Evolutionary conservation across 2,113 vertebrate genomes (phyloP).

Genomic region (Triplophysa rosa): DNA sequence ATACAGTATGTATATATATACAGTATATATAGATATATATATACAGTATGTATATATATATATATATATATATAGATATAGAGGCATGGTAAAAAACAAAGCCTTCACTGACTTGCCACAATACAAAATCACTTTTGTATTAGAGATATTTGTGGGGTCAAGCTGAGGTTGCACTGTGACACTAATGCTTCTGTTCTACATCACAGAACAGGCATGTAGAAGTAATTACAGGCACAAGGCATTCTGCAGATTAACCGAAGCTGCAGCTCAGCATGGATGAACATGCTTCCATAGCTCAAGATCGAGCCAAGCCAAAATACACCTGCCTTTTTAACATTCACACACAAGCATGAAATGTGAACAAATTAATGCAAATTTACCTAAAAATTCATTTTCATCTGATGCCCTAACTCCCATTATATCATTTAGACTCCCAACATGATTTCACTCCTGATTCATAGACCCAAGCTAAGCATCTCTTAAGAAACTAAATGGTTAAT

Average conservation of each 20-base stretch:
- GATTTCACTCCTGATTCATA: not conserved
- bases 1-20: no score
- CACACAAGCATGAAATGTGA: not conserved
- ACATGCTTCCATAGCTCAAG: not conserved
- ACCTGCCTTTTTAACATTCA: not conserved
- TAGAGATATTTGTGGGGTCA: slow-evolving; percentile 29
- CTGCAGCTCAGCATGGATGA: not conserved
- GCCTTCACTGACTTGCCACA: not conserved
- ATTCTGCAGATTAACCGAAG: slow-evolving; percentile 45
- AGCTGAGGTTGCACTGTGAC: slow-evolving; percentile 44
- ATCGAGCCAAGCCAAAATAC: not conserved
- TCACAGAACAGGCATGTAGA: slow-evolving; percentile 31
- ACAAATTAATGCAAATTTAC: not conserved
- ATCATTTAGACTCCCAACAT: not conserved
- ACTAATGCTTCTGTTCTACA: slow-evolving; percentile 23
- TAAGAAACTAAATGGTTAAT: not conserved
- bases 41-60: no score
- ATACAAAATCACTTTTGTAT: slow-evolving; percentile 27
- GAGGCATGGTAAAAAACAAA: not conserved
- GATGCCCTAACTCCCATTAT: no score
- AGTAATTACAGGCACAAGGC: slow-evolving; percentile 42
- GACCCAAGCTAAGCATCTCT: not conserved
- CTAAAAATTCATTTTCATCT: not conserved
- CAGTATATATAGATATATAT: no score
- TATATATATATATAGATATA: no score